Percentiles rank a stretch among this genome's conserved stretches.
Evolutionary conservation across 1,140 invertebrate genomes (phyloP).

Genomic region (Vanessa tameamea): DNA sequence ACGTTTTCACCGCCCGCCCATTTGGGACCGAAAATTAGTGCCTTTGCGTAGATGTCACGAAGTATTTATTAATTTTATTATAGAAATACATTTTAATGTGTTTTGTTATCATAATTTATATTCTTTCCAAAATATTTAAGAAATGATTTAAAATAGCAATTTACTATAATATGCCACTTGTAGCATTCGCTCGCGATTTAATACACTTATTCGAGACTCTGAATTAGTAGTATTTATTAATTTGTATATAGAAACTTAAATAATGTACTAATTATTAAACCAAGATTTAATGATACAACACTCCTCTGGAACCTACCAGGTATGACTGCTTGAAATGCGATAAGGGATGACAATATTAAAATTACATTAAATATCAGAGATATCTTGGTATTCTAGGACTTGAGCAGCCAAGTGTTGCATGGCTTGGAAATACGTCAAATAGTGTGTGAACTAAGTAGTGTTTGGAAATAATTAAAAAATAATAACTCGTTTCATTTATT

Average conservation of each 20-base stretch:
- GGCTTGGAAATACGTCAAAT: too few species aligned
- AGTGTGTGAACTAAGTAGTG: background rate
- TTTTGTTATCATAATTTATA: slow-evolving; percentile 18
- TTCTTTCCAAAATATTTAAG: background rate
- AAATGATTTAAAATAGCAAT: background rate
- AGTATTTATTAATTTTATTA: slow-evolving; percentile 54
- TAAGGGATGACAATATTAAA: too few species aligned
- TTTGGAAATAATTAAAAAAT: slow-evolving; percentile 1
- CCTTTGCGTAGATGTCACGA: slow-evolving; percentile 59
- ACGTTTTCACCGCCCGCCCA: slow-evolving; percentile 48
- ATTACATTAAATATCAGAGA: too few species aligned
- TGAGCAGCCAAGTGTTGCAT: too few species aligned
- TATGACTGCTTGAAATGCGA: too few species aligned
- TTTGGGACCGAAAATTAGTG: slow-evolving; percentile 53
- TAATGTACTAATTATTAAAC: too few species aligned
- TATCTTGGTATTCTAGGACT: too few species aligned
- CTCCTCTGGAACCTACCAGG: too few species aligned
- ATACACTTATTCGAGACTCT: background rate
- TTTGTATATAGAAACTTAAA: too few species aligned
- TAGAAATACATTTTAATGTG: slow-evolving; percentile 25
- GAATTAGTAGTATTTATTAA: too few species aligned
- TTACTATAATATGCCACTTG: background rate
- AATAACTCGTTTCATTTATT: background rate
- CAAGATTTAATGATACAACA: too few species aligned
- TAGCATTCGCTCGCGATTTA: background rate